These are phyloP conservation scores for Ceriagrion tenellum DNA, from an alignment of 2,888 invertebrate species.

Conservation along the genomic window DNA sequence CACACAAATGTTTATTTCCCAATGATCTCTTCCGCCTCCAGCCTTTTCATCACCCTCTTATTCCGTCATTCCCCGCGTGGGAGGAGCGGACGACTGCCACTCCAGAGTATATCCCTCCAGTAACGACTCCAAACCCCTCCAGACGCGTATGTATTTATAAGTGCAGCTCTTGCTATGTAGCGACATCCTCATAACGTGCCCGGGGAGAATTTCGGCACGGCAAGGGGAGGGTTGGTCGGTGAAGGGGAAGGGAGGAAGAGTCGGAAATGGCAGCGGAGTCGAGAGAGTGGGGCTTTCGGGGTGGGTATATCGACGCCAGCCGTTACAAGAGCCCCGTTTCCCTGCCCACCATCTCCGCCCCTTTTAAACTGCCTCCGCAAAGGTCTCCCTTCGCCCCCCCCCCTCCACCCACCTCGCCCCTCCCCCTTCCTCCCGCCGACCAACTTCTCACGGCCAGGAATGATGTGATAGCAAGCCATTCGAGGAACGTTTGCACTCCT, in stretches of 20 bases:
- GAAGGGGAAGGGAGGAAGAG: background rate
- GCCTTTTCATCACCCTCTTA: background rate
- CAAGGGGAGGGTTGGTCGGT: background rate
- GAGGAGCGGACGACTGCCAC: background rate
- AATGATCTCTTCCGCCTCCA: background rate
- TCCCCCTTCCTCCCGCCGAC: background rate
- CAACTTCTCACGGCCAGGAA: conserved; percentile 42
- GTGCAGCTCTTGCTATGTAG: background rate
- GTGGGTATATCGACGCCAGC: background rate
- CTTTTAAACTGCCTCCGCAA: background rate
- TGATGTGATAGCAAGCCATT: conserved; percentile 48
- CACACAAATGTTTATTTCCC: background rate
- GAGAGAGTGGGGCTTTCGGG: background rate
- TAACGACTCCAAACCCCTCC: background rate
- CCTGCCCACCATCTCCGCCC: background rate
- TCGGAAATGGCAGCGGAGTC: conserved; percentile 2
- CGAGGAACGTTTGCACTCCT: conserved; percentile 32
- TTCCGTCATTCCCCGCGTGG: background rate
- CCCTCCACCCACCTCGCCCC: background rate
- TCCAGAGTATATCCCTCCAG: background rate
- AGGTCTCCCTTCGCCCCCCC: background rate
- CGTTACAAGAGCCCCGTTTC: background rate
- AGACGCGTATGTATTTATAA: background rate
- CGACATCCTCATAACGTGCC: background rate
- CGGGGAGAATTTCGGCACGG: conserved; percentile 2